Conservation (phyloP, 2,888 invertebrate genomes). For the Drosophila antonietae region DNA sequence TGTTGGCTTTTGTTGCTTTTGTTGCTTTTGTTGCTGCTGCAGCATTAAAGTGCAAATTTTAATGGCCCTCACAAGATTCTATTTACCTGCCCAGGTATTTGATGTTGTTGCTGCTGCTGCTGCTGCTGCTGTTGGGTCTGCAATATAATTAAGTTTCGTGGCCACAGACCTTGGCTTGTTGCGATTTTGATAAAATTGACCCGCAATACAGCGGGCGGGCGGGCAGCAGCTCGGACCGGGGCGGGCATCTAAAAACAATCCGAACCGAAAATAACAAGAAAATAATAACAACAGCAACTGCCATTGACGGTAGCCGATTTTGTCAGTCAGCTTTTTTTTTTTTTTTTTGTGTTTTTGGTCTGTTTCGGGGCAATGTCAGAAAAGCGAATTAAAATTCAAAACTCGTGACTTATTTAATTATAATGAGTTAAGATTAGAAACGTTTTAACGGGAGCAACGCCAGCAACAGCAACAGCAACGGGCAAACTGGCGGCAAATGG, state of each 20-base stretch:
- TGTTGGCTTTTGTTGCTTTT: slow-evolving; percentile 9
- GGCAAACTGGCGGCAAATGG: slow-evolving; percentile 63
- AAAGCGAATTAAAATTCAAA: slow-evolving; percentile 77
- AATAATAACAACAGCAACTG: slow-evolving; percentile 54
- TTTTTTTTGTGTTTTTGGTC: slow-evolving; percentile 12
- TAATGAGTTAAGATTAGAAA: slow-evolving; percentile 78
- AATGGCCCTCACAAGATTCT: slow-evolving; percentile 69
- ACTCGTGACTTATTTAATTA: slow-evolving; percentile 81
- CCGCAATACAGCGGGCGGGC: slow-evolving; percentile 40
- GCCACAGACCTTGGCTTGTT: slow-evolving; percentile 77
- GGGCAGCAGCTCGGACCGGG: neutral
- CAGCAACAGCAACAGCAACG: slow-evolving; percentile 19
- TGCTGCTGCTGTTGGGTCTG: slow-evolving; percentile 34
- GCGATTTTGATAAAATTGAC: slow-evolving; percentile 78
- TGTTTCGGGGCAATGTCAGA: slow-evolving; percentile 43
- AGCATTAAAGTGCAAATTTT: slow-evolving; percentile 77
- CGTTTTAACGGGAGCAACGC: slow-evolving; percentile 71
- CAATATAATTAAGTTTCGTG: slow-evolving; percentile 79
- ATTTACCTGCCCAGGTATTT: slow-evolving; percentile 60
- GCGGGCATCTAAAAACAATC: slow-evolving; percentile 13
- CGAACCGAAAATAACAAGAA: slow-evolving; percentile 17
- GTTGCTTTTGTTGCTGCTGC: slow-evolving; percentile 41
- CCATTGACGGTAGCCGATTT: slow-evolving; percentile 72
- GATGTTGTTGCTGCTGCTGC: slow-evolving; percentile 22
- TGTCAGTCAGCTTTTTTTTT: slow-evolving; percentile 64